Percentiles rank a stretch among this genome's conserved stretches.
Conservation (phyloP, 2,888 invertebrate genomes). For the Erannis defoliaria region DNA sequence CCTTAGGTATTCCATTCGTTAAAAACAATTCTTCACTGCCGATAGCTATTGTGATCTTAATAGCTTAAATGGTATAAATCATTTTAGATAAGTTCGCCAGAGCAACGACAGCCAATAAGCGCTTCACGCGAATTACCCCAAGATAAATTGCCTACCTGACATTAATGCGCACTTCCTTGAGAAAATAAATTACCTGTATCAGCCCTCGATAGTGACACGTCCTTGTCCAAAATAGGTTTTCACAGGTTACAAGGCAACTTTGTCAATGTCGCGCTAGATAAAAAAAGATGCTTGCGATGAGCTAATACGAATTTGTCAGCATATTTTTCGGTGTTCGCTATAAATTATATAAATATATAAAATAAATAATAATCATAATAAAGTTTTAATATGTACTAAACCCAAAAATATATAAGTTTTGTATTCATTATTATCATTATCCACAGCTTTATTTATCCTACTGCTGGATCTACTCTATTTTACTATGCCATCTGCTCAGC, state of each 20-base stretch:
- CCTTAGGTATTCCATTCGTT: background rate
- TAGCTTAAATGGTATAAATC: conserved; percentile 21
- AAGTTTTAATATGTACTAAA: no score
- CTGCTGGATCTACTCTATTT: no score
- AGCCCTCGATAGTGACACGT: conserved; percentile 57
- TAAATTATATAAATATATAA: no score
- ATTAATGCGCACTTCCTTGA: conserved; percentile 75
- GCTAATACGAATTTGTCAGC: conserved; percentile 12
- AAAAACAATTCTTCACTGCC: background rate
- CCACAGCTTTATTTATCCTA: no score
- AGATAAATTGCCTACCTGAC: conserved; percentile 78
- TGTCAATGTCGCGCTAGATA: conserved; percentile 55
- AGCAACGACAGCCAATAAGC: conserved; percentile 77
- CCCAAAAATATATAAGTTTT: no score
- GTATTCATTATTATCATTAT: no score
- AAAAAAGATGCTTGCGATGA: conserved; percentile 29
- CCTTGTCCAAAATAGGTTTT: conserved; percentile 56
- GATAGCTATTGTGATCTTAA: conserved; percentile 6
- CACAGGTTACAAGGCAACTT: conserved; percentile 54
- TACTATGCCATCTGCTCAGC: no score
- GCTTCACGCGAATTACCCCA: conserved; percentile 77
- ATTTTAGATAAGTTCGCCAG: conserved; percentile 21
- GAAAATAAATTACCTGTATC: conserved; percentile 78
- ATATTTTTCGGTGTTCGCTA: background rate
- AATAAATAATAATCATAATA: no score